A percentile compares a stretch with the other conserved stretches of the same genome.
These are phyloP conservation scores for Aurelia aurita complex sp. Pacific DNA, from an alignment of 30 jellyfish, hydroid and myxozoan genomes.

Conservation along the genomic window DNA sequence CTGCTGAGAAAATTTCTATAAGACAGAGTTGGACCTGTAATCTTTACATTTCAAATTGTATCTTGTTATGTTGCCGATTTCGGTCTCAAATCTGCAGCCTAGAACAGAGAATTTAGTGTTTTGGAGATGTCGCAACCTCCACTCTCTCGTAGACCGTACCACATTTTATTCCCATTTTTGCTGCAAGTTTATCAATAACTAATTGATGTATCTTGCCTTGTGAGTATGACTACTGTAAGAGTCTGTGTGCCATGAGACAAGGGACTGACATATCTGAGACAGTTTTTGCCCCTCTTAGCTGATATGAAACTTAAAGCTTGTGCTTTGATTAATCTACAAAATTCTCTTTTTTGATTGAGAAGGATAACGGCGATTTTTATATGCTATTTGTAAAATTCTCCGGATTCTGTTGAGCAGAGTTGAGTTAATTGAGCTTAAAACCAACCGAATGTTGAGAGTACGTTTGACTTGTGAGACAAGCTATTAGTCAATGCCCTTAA, in stretches of 20 bases:
- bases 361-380: constrained; percentile 15
- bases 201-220: too few species aligned
- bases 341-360: constrained; percentile 44
- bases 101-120: too few species aligned
- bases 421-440: constrained; percentile 4
- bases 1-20: too few species aligned
- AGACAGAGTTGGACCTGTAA: too few species aligned
- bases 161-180: too few species aligned
- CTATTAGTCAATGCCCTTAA: neutral
- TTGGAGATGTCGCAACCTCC: too few species aligned
- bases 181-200: too few species aligned
- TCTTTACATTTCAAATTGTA: too few species aligned
- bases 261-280: neutral
- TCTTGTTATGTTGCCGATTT: too few species aligned
- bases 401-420: constrained; percentile 53
- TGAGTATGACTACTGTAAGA: too few species aligned
- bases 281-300: neutral
- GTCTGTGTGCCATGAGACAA: neutral
- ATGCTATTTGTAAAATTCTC: constrained; percentile 13
- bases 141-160: too few species aligned
- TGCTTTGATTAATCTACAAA: constrained; percentile 19
- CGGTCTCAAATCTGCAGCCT: too few species aligned
- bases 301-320: constrained; percentile 2
- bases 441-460: neutral
- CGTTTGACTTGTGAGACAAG: neutral